Base-by-base conservation (phyloP, 2,113 vertebrate species). In the Leuciscus idus region DNA sequence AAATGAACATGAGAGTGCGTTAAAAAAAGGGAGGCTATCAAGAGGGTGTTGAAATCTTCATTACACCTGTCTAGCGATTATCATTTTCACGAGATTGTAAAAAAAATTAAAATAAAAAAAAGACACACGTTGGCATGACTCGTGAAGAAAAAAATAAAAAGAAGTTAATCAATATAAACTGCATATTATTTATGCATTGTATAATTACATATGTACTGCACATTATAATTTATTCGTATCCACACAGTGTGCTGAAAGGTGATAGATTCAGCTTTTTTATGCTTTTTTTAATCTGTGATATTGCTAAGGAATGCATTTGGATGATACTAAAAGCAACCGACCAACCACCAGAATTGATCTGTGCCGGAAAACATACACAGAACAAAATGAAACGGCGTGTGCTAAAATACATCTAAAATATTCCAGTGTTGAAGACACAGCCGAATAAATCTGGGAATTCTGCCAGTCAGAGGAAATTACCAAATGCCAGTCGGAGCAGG, bases 31-130 rank as follows among this genome's bases (percentile, higher is more conserved):
- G 88, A 91, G 81, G 86, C 82, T 90, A 90, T 92, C 88, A 79
- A 30, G 85, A 90, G 74, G 62, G 90, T 89, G 90, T 83, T n/a
- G 83, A 88, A 91, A 93, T 89, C 77, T 86, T 89, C 89, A 87
- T 83, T 62, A 66, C 78, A 57, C 84, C 85, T 88, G 90, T 88
- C 88, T 81, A 90, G 91, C 85, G 3, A 87, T 81, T 89, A 50
- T 12, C 78, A 88, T 84, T 80, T 78, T 52, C 90, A 85, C 74
- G 48, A 85, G 86, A 62, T 39, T 68, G 73, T 73, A 84, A 88
- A 88, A 88, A n/a, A 91, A 87, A 26, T 26, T 26, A 26, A 26
- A 26, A 1, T 26, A 19, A 55, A n/a, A 79, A 80, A 1, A 39
- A n/a, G 28, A 59, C 21, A 39, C 5, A 57, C 8, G 21, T 7